Conservation (phyloP, 2,888 invertebrate genomes). For the Mythimna ferrago region DNA sequence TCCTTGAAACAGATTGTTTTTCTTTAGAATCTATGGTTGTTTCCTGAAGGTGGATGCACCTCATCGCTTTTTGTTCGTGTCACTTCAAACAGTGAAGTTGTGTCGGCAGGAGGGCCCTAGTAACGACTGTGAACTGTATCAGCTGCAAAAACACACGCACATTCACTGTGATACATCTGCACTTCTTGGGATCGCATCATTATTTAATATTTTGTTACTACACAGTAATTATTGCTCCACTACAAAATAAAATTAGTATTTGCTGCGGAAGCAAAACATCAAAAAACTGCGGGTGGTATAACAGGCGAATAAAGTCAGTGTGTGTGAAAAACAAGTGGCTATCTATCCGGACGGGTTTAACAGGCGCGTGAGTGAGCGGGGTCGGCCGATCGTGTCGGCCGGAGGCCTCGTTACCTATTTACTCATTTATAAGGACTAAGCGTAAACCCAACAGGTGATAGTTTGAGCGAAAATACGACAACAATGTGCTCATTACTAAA, state of each 20-base stretch:
- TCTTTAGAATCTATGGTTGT: too few species aligned
- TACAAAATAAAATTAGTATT: not conserved
- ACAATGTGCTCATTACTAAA: constrained; percentile 7
- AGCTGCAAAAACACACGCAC: not conserved
- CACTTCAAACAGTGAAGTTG: not conserved
- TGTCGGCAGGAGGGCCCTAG: not conserved
- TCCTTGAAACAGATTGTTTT: too few species aligned
- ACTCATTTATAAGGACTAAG: constrained; percentile 13
- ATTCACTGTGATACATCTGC: not conserved
- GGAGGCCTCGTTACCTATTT: constrained; percentile 21
- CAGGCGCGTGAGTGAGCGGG: constrained; percentile 23
- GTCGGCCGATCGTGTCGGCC: not conserved
- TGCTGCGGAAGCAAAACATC: not conserved
- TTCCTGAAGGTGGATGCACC: too few species aligned
- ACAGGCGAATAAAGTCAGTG: constrained; percentile 28
- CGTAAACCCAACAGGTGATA: not conserved
- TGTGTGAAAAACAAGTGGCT: constrained; percentile 37
- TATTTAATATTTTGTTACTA: not conserved
- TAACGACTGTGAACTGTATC: not conserved
- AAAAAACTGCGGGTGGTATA: constrained; percentile 1
- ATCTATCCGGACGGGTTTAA: constrained; percentile 20
- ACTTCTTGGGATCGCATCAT: not conserved
- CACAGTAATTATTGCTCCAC: not conserved
- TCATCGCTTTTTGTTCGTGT: not conserved
- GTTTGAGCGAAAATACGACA: constrained; percentile 1